Evolutionary conservation across 2,888 invertebrate genomes (phyloP).

Genomic region (Pelosia muscerda): DNA sequence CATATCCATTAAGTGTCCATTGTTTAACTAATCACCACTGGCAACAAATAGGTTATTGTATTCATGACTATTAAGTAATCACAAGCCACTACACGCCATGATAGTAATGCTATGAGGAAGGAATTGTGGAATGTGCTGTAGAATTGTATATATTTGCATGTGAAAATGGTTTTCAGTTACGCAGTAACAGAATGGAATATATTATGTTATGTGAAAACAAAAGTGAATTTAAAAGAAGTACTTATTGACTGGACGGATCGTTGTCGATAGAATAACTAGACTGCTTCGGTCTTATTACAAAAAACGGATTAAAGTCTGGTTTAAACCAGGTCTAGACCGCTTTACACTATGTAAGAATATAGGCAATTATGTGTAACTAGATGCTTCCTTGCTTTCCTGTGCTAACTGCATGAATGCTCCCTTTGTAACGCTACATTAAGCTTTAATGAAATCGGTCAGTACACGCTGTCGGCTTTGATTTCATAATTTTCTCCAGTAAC

Average conservation of each 20-base stretch:
- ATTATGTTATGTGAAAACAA: neutral
- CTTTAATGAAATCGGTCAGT: neutral
- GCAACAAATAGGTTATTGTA: slow-evolving; percentile 14
- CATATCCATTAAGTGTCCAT: slow-evolving; percentile 44
- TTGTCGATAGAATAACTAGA: too few species aligned
- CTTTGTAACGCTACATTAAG: neutral
- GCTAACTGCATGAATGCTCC: neutral
- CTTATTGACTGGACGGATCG: neutral
- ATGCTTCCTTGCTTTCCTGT: neutral
- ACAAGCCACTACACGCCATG: neutral
- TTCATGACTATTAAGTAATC: slow-evolving; percentile 18
- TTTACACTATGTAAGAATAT: neutral
- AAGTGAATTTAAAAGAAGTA: neutral
- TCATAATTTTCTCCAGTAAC: neutral
- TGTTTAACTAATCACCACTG: slow-evolving; percentile 26
- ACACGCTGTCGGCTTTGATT: neutral
- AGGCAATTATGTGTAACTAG: neutral
- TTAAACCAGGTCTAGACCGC: too few species aligned
- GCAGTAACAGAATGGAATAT: neutral
- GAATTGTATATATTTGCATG: neutral
- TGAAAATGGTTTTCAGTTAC: slow-evolving; percentile 11
- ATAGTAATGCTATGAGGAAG: slow-evolving; percentile 18
- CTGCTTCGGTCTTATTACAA: too few species aligned
- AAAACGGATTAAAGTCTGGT: too few species aligned
- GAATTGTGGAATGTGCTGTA: slow-evolving; percentile 1